Evolutionary conservation across 1,140 invertebrate species (phyloP), one percentile per base, ranked within the genome.

Genomic region (Neodiprion pinetum): DNA sequence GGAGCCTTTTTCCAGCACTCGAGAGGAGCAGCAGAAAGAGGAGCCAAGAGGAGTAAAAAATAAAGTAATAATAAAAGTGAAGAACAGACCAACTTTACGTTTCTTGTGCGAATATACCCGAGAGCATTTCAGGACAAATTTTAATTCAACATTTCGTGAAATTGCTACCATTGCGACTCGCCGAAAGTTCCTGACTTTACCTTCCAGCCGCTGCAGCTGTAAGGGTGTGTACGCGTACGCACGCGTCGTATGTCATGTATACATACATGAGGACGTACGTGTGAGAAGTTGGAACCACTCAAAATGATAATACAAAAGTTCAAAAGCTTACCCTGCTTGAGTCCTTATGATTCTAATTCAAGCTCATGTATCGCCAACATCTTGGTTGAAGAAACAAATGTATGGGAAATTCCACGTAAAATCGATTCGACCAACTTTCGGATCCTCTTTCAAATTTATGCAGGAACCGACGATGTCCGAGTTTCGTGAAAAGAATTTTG

Each of bases 251-350:
- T 61, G 53, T 61, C 1, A 12, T 8, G 9, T 61, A 61, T 61
- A 17, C 7, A 9, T 17, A 17, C 9, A 4, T 9, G 53, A 14
- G 53, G 5, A 40, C 28, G 28, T 17, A 61, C n/a, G 53, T 61
- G 53, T 12, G 53, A 61, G 53, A 17, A 61, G 14, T 48, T 47
- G 70, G 12, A 71, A 48, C 70, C 70, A 71, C 70, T 71, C 70
- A 71, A 71, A 71, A 71, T 71, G 70, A 48, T 71, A 71, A 71
- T 71, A 71, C 14, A 48, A 71, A 71, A 71, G 70, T 71, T 71
- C 70, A 71, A 71, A 71, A 48, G 48, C 21, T 61, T 61, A 17
- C 53, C 4, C 53, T 61, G 11, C n/a, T 9, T 9, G 53, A 12
- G 53, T 17, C 53, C 53, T 17, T 14, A 17, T 9, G n/a, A 61